phyloP scores from a whole-genome alignment of 2,888 invertebrate species.

The Dorcus hopei region DNA sequence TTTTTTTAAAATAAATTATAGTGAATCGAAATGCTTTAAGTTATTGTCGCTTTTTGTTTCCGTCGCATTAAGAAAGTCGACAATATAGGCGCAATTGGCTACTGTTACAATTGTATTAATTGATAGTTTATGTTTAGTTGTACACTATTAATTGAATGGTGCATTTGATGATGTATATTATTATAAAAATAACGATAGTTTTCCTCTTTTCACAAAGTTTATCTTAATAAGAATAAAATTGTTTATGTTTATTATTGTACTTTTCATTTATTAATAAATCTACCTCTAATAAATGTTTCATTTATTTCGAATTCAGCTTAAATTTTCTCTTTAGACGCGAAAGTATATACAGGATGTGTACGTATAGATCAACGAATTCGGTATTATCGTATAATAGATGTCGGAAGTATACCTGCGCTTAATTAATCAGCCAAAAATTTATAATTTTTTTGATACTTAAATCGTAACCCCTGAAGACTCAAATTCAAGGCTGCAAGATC shows the following conservation, averaged over 20 bases:
- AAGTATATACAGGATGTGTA: too few relatives aligned
- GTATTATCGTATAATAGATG: too few relatives aligned
- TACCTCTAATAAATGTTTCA: slow-evolving; percentile 46
- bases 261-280: slow-evolving; percentile 52
- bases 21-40: slow-evolving; percentile 27
- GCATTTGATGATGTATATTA: slow-evolving; percentile 20
- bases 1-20: slow-evolving; percentile 19
- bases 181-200: slow-evolving; percentile 9
- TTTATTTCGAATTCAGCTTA: slow-evolving; percentile 2
- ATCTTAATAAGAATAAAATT: slow-evolving; percentile 43
- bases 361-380: too few relatives aligned
- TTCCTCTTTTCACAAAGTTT: slow-evolving; percentile 36
- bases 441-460: too few relatives aligned
- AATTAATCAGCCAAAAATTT: too few relatives aligned
- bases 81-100: slow-evolving; percentile 14
- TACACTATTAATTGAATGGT: slow-evolving; percentile 14
- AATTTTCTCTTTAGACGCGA: slow-evolving; percentile 2
- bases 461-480: too few relatives aligned
- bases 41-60: slow-evolving; percentile 19
- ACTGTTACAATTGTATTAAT: slow-evolving; percentile 9
- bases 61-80: slow-evolving; percentile 4
- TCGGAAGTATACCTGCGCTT: too few relatives aligned
- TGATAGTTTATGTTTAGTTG: slow-evolving; percentile 3
- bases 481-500: too few relatives aligned
- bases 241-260: slow-evolving; percentile 48